These are phyloP conservation scores for Capra hircus DNA, from an alignment of 2,113 vertebrate genomes.

Conservation along the genomic window DNA sequence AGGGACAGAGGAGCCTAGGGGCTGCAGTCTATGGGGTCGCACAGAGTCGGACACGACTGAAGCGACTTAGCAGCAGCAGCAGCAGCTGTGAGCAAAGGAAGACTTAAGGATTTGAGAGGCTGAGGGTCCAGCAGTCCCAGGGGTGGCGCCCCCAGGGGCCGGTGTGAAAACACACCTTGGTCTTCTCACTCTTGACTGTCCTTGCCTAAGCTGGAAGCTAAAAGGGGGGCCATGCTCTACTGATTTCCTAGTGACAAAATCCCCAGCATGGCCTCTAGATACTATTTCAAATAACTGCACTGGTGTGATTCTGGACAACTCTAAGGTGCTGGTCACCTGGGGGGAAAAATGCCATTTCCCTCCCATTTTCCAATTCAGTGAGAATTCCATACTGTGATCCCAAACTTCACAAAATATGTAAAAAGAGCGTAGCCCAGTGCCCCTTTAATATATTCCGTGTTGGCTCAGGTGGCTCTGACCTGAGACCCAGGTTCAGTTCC, in stretches of 20 bases:
- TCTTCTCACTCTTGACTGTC: neutral
- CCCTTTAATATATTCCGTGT: neutral
- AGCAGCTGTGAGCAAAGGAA: neutral
- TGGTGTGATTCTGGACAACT: neutral
- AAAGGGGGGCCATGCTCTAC: neutral
- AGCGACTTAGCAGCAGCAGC: too few relatives aligned
- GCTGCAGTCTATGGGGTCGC: too few relatives aligned
- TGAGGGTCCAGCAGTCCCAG: fast-evolving
- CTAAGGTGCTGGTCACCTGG: neutral
- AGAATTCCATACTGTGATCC: neutral
- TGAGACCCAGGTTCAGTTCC: neutral
- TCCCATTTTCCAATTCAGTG: neutral
- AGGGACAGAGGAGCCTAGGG: too few relatives aligned
- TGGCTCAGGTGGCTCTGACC: neutral
- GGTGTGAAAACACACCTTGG: neutral
- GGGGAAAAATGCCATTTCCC: neutral
- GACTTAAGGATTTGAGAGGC: too few relatives aligned
- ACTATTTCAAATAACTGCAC: neutral
- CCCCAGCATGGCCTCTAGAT: neutral
- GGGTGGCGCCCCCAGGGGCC: neutral
- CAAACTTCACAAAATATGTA: neutral
- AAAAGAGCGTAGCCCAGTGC: neutral
- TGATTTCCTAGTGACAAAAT: neutral
- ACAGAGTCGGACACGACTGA: too few relatives aligned
- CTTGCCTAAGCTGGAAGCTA: neutral